Conservation (phyloP, 2,888 invertebrate species). For the Galerucella pusilla region DNA sequence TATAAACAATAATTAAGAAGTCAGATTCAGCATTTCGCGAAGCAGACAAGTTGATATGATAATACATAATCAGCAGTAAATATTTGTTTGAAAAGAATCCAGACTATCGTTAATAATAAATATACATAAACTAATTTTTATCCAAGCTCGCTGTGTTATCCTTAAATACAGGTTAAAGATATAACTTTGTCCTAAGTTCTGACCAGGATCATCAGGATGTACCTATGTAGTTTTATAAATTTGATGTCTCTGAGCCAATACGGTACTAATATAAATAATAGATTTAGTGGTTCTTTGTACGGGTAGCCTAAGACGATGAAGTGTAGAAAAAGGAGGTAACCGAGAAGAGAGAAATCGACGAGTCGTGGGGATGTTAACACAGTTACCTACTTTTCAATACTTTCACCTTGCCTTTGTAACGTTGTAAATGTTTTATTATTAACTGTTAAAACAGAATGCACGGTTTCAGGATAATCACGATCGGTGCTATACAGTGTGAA, state of each 20-base stretch:
- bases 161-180: too few species aligned
- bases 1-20: background rate
- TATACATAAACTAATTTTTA: too few species aligned
- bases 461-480: background rate
- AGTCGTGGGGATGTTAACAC: conserved; percentile 59
- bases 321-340: conserved; percentile 44
- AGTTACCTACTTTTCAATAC: conserved; percentile 64
- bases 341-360: conserved; percentile 55
- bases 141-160: too few species aligned
- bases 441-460: conserved; percentile 5
- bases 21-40: conserved; percentile 1
- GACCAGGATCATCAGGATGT: too few species aligned
- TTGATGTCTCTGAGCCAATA: background rate
- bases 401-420: conserved; percentile 58
- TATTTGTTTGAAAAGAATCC: background rate
- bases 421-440: conserved; percentile 13
- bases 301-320: conserved; percentile 6
- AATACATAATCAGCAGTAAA: background rate
- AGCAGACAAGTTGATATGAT: background rate
- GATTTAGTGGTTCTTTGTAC: conserved; percentile 43
- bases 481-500: conserved; percentile 20
- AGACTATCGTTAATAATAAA: too few species aligned
- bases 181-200: too few species aligned
- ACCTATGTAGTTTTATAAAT: background rate
- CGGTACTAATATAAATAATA: background rate